phyloP scores from a whole-genome alignment of 2,888 invertebrate species.

The Leucozona laternaria region DNA sequence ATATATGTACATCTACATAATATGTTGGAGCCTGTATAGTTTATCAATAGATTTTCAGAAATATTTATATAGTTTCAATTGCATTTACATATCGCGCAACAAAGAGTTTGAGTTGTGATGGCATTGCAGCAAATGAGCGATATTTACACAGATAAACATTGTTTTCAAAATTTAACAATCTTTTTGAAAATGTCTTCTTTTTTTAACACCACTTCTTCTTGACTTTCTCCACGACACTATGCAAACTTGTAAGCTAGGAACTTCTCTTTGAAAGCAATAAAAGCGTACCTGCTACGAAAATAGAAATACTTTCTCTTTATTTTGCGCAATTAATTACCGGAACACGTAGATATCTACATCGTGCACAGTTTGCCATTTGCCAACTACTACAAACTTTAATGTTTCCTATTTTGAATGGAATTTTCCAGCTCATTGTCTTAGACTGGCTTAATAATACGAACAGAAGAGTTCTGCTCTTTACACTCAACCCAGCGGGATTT shows the following conservation, averaged over 20 bases:
- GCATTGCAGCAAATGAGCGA: too few species aligned
- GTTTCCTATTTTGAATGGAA: slow-evolving; percentile 51
- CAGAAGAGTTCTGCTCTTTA: slow-evolving; percentile 82
- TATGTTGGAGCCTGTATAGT: too few species aligned
- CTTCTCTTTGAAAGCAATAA: slow-evolving; percentile 15
- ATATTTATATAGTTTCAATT: too few species aligned
- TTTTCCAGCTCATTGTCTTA: slow-evolving; percentile 82
- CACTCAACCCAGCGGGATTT: slow-evolving; percentile 83
- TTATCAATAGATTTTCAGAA: too few species aligned
- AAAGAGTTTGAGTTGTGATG: too few species aligned
- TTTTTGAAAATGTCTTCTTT: neutral
- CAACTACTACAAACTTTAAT: slow-evolving; percentile 38
- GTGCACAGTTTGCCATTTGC: slow-evolving; percentile 12
- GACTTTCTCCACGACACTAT: neutral
- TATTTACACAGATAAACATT: too few species aligned
- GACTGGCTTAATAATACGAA: slow-evolving; percentile 83
- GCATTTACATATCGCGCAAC: too few species aligned
- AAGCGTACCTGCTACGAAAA: neutral
- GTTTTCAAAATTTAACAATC: neutral
- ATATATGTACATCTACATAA: too few species aligned
- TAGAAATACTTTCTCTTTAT: slow-evolving; percentile 23
- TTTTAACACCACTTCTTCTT: neutral
- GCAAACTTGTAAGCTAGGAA: neutral
- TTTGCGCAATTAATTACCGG: slow-evolving; percentile 42
- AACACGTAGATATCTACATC: slow-evolving; percentile 14